Conservation (phyloP, 2,113 vertebrate genomes). For the Campylomormyrus tamandua region DNA sequence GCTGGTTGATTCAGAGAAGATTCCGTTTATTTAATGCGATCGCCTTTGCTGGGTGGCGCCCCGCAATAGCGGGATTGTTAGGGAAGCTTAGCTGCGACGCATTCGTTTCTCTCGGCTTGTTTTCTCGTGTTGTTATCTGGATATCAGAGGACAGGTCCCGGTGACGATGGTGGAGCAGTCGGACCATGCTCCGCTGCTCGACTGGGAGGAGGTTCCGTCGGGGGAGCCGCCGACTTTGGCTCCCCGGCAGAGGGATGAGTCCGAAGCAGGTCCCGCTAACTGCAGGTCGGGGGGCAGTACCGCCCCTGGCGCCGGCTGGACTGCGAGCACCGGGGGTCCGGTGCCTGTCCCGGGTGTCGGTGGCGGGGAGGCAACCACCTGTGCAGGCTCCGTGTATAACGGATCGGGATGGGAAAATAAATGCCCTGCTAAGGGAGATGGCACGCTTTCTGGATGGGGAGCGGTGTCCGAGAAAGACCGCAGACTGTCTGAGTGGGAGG, state of each 20-base stretch:
- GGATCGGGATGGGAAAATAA: constrained; percentile 39
- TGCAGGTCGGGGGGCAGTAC: constrained; percentile 31
- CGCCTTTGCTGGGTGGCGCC: not conserved
- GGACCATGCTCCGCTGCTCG: constrained; percentile 81
- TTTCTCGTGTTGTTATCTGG: not conserved
- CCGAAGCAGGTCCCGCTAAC: constrained; percentile 35
- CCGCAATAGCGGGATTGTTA: not conserved
- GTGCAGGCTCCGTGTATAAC: constrained; percentile 27
- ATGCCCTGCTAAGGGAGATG: constrained; percentile 35
- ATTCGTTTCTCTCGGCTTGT: not conserved
- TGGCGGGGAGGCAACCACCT: constrained; percentile 39
- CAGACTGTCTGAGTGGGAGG: constrained; percentile 69
- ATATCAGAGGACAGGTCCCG: not conserved
- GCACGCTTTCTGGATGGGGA: constrained; percentile 41
- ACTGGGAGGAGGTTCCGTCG: constrained; percentile 83
- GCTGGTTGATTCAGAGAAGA: not conserved
- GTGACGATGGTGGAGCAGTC: constrained; percentile 47
- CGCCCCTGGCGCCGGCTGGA: constrained; percentile 42
- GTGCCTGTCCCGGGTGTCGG: constrained; percentile 44
- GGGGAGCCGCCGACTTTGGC: constrained; percentile 45
- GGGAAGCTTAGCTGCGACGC: not conserved
- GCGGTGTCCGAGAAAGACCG: constrained; percentile 41
- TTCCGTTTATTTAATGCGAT: not conserved
- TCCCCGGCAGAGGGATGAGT: constrained; percentile 47
- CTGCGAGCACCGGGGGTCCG: constrained; percentile 31